A percentile compares a stretch with the other conserved stretches of the same genome.
These are phyloP conservation scores for Eospalax fontanierii DNA, from an alignment of 2,797 vertebrate genomes.

Conservation along the genomic window DNA sequence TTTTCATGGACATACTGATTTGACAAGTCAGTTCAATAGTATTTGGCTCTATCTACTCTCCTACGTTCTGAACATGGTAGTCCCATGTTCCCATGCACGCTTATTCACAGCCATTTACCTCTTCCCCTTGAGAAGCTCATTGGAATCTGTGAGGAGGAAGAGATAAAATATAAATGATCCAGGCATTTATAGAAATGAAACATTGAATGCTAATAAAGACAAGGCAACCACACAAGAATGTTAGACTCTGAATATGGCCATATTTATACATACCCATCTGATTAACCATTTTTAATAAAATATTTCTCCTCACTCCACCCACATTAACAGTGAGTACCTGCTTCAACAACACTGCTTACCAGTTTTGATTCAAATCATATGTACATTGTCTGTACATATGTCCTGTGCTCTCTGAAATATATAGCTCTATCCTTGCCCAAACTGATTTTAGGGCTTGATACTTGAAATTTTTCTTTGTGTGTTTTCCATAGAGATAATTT, in stretches of 20 bases:
- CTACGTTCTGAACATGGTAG: conserved; percentile 34
- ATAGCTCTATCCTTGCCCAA: neutral
- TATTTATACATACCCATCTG: conserved; percentile 25
- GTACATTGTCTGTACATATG: conserved; percentile 8
- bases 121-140: conserved; percentile 73
- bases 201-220: conserved; percentile 42
- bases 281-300: conserved; percentile 35
- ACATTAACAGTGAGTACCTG: conserved; percentile 40
- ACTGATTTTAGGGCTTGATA: conserved; percentile 17
- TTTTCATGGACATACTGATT: conserved; percentile 3
- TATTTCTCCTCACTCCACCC: neutral
- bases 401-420: neutral
- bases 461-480: conserved; percentile 7
- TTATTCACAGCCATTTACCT: conserved; percentile 73
- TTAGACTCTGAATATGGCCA: conserved; percentile 49
- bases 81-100: neutral
- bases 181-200: conserved; percentile 48
- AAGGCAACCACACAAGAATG: conserved; percentile 1
- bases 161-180: conserved; percentile 71
- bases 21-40: conserved; percentile 2
- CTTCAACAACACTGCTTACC: neutral
- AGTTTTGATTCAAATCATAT: neutral
- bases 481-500: conserved; percentile 12
- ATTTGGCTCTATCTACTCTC: conserved; percentile 36
- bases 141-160: conserved; percentile 79